These are phyloP conservation scores for Colinus virginianus DNA, from an alignment of 2,113 vertebrate genomes.

Conservation along the genomic window DNA sequence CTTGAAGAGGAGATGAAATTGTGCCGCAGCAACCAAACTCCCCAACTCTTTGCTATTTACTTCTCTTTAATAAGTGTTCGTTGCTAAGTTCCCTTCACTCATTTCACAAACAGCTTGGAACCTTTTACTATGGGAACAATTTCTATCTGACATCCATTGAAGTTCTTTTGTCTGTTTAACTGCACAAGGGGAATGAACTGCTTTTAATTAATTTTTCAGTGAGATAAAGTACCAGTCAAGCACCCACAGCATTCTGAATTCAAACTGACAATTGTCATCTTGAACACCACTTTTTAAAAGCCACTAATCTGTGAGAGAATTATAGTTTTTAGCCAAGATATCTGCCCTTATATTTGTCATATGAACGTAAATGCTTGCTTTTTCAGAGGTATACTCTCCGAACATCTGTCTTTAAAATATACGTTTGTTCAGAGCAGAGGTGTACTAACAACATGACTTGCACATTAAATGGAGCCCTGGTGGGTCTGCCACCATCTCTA, in stretches of 20 bases:
- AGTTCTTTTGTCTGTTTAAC: not conserved
- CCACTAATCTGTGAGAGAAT: not conserved
- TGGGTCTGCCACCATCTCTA: not conserved
- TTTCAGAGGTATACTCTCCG: not conserved
- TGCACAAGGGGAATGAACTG: not conserved
- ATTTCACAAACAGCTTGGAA: not conserved
- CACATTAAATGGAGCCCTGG: not conserved
- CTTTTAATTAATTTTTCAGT: constrained; percentile 18
- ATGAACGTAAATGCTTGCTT: not conserved
- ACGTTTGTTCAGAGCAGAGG: not conserved
- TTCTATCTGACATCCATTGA: not conserved
- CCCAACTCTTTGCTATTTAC: not conserved
- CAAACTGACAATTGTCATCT: not conserved
- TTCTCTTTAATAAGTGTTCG: not conserved
- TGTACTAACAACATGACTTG: not conserved
- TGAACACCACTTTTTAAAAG: not conserved
- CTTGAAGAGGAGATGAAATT: not conserved
- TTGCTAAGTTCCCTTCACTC: not conserved
- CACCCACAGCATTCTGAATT: not conserved
- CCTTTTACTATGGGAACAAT: not conserved
- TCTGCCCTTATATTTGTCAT: not conserved
- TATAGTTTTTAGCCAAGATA: not conserved
- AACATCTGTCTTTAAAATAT: not conserved
- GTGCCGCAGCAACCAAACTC: not conserved
- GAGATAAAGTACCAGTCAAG: not conserved